A percentile compares a stretch with the other conserved stretches of the same genome.
phyloP scores from a whole-genome alignment of 2,797 vertebrate genomes.

The Lepilemur ruficaudatus region DNA sequence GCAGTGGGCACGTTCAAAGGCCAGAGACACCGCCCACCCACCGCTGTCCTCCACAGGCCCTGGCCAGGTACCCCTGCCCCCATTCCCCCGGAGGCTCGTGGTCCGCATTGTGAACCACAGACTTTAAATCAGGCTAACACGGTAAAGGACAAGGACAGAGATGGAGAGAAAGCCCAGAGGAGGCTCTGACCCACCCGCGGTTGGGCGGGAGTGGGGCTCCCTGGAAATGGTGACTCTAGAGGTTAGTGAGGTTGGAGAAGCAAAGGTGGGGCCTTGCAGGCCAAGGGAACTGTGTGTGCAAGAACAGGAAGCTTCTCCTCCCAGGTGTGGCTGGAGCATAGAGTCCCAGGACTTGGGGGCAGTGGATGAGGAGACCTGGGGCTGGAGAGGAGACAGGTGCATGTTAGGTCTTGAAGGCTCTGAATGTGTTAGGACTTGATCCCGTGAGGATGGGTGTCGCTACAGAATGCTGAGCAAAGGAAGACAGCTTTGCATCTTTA shows the following conservation, averaged over 20 bases:
- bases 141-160: neutral
- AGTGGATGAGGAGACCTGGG: neutral
- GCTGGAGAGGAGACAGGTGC: neutral
- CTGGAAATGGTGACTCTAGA: neutral
- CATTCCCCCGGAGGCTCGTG: neutral
- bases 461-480: neutral
- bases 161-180: neutral
- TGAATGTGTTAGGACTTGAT: neutral
- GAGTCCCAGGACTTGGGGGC: neutral
- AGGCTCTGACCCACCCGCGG: neutral
- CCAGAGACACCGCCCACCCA: neutral
- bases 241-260: neutral
- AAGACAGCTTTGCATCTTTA: neutral
- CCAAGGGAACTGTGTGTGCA: neutral
- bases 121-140: neutral
- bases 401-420: neutral
- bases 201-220: too few relatives aligned
- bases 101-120: neutral
- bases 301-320: fast-evolving
- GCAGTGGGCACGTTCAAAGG: neutral
- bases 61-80: neutral
- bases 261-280: neutral
- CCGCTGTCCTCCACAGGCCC: too few relatives aligned
- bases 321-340: neutral
- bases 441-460: neutral